Evolutionary conservation across 2,113 vertebrate genomes (phyloP).

Genomic region (Meles meles): DNA sequence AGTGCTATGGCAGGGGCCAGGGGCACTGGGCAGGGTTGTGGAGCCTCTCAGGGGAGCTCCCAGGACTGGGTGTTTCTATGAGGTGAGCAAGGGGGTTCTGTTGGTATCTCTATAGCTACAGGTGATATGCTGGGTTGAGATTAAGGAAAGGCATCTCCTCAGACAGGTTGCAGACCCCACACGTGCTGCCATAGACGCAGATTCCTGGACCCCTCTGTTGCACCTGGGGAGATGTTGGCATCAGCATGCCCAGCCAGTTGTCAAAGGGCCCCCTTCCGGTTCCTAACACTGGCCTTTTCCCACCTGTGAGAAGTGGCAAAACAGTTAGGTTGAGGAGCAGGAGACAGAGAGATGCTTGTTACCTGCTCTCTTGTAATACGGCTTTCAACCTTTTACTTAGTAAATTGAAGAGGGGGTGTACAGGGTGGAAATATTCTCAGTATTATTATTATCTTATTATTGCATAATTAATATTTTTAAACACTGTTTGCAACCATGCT

Average conservation of each 20-base stretch:
- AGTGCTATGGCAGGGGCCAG: too few species aligned
- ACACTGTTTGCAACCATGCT: neutral
- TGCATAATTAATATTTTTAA: too few species aligned
- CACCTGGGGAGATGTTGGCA: neutral
- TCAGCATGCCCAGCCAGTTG: neutral
- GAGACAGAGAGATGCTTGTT: neutral
- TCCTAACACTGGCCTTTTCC: neutral
- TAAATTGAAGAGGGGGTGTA: neutral
- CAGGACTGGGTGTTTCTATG: neutral
- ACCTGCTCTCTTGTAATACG: neutral
- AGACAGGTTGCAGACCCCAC: neutral
- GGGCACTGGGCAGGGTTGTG: neutral
- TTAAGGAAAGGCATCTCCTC: neutral
- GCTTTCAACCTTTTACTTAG: neutral
- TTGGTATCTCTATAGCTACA: neutral
- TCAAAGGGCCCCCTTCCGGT: neutral
- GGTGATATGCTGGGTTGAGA: neutral
- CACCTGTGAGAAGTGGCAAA: neutral
- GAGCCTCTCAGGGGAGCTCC: neutral
- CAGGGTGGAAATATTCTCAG: neutral
- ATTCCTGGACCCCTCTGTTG: neutral
- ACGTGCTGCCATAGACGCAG: neutral
- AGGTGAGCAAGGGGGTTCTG: neutral
- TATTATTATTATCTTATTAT: neutral
- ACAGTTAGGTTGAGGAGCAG: neutral